phyloP scores from a whole-genome alignment of 92 coral and sea anemone species.

The Bergia sp. region DNA sequence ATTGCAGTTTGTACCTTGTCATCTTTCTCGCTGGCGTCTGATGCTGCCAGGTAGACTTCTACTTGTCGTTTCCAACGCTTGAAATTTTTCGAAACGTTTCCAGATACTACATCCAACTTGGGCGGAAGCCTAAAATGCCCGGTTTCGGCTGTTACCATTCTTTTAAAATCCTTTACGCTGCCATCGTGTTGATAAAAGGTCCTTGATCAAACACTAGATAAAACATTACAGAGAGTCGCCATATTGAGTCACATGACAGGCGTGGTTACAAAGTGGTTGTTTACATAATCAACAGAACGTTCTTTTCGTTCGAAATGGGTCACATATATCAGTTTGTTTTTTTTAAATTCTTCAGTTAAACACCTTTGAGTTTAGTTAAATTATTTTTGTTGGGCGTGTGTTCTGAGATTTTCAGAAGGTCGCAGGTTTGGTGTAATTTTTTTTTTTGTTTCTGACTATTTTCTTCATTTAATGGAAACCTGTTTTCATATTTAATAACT shows the following conservation, averaged over 20 bases:
- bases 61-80: slow-evolving; percentile 57
- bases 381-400: background rate
- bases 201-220: background rate
- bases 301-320: background rate
- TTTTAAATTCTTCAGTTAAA: background rate
- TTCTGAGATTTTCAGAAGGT: background rate
- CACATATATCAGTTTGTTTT: background rate
- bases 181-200: background rate
- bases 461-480: too few species aligned
- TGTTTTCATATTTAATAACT: too few species aligned
- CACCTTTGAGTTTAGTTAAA: background rate
- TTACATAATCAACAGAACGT: background rate
- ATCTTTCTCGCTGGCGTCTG: slow-evolving; percentile 47
- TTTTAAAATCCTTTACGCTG: background rate
- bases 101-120: slow-evolving; percentile 43
- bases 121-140: too few species aligned
- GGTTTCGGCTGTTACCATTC: slow-evolving; percentile 22
- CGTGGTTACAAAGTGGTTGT: background rate
- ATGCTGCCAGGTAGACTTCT: slow-evolving; percentile 57
- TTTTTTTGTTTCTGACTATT: too few species aligned
- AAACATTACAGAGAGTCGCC: background rate
- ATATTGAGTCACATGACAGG: background rate
- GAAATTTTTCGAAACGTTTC: slow-evolving; percentile 50
- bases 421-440: background rate
- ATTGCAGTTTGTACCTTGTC: slow-evolving; percentile 55